Evolutionary conservation across 1,140 invertebrate genomes (phyloP), one percentile per base, ranked within the genome.

Genomic region (Antheraea mylitta): DNA sequence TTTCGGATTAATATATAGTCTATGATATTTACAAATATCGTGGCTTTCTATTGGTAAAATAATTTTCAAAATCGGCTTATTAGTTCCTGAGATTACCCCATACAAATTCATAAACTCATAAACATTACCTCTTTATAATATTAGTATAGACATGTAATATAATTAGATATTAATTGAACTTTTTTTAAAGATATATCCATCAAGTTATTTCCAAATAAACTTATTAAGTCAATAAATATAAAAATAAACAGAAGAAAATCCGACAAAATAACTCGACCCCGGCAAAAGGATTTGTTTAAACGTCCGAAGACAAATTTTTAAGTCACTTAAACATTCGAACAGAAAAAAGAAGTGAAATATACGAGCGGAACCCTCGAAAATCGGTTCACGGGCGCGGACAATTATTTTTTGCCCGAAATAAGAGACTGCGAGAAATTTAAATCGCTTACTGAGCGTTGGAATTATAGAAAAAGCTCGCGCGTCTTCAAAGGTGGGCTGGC

Each of bases 371-470:
- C 70, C 69, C 60, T 76, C 74, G 77, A 81, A 80, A 89, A 89
- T 86, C 82, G 79, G 73, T 72, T 75, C 68, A 73, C 83, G 80
- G 80, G 73, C 71, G 76, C 69, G 71, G 85, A 82, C 89, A 91
- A 91, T 91, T 90, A 91, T 89, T 91, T 91, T 90, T 89, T 86
- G 82, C 81, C 79, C 79, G 82, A 89, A 91, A 90, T 90, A 87
- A 78, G 87, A 89, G 87, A 89, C 85, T 87, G 87, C 79, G 83
- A 87, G 84, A 89, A 91, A 90, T 91, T 91, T 79, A 81, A 91
- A 91, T 89, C 89, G 89, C 85, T 91, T 90, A 89, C 82, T 73
- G 81, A 84, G 76, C 71, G 74, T 78, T 74, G 82, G 82, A 86
- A 88, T 89, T 91, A 91, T 90, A 91, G 87, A 91, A 90, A 91